Conservation (phyloP, 1,140 invertebrate species). For the Druon quercuslanigerum region DNA sequence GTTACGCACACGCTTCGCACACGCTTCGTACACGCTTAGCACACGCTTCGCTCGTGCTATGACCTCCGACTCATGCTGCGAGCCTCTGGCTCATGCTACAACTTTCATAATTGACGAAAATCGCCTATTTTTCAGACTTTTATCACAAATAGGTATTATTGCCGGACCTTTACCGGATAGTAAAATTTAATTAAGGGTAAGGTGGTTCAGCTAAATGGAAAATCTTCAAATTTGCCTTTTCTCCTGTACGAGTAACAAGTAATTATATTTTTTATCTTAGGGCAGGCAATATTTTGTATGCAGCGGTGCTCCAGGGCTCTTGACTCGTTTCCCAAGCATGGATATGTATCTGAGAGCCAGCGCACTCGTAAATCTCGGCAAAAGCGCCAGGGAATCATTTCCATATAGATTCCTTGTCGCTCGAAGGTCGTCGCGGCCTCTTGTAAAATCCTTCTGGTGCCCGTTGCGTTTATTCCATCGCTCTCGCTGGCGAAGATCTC, state of each 20-base stretch:
- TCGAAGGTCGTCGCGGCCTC: conserved; percentile 42
- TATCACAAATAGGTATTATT: no score
- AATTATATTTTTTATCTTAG: neutral
- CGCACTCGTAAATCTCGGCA: conserved; percentile 51
- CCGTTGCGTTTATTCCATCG: conserved; percentile 40
- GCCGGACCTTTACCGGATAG: no score
- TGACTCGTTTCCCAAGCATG: neutral
- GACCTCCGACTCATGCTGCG: no score
- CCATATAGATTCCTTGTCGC: conserved; percentile 57
- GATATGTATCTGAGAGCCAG: conserved; percentile 43
- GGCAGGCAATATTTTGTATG: neutral
- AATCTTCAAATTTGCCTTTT: neutral
- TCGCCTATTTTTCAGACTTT: no score
- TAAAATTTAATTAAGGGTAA: neutral
- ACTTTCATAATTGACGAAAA: no score
- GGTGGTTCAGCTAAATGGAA: neutral
- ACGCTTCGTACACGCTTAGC: no score
- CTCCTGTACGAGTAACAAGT: neutral
- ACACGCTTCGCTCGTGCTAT: no score
- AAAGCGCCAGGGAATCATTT: conserved; percentile 54
- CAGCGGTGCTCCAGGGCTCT: neutral
- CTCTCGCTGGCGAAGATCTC: conserved; percentile 35
- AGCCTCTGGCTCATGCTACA: no score
- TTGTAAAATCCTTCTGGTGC: conserved; percentile 33
- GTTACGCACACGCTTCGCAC: no score